Evolutionary conservation across 2,113 vertebrate genomes (phyloP), one percentile per base, ranked within the genome.

Genomic region (Dolichallabes microphthalmus): DNA sequence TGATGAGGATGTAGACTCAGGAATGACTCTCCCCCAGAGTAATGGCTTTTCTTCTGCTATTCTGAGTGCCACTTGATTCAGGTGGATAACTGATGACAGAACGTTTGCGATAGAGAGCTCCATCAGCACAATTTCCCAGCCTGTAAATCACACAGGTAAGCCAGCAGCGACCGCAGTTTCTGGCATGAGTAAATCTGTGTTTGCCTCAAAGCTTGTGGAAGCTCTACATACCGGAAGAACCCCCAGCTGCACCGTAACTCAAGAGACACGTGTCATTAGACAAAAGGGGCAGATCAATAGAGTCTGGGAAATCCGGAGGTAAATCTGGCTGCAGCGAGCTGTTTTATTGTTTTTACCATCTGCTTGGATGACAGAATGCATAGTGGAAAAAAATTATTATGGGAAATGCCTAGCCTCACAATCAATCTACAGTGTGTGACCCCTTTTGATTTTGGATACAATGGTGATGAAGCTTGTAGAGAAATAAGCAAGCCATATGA

Each of bases 61-160:
- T 68, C 57, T 20, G 76, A 69, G 84, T 78, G 53, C 64, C 39
- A 58, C 61, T 87, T 87, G 89, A 89, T 89, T 82, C 87, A 86
- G 86, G 80, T 84, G 79, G 86, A 87, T 89, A 87, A 86, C 82
- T 69, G 71, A 90, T 90, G 73, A 83, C 86, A 79, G 78, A 82
- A 77, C 57, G 50, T 87, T 86, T 82, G 68, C 89, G 86, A 90
- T 81, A 50, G 76, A 82, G 60, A 69, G 69, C 73, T 82, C 82
- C 57, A 60, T 73, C 86, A 80, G 64, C 68, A 58, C 61, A 71
- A 85, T 86, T 87, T 82, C 57, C 55, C 58, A 53, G 61, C 76
- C 68, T 79, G 84, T 88, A 87, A 87, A 89, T 89, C 86, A 88
- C 57, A 64, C 52, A 75, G 53, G 82, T 85, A 87, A 85, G 74